Conservation (phyloP, 2,888 invertebrate species). For the Athalia cordata region DNA sequence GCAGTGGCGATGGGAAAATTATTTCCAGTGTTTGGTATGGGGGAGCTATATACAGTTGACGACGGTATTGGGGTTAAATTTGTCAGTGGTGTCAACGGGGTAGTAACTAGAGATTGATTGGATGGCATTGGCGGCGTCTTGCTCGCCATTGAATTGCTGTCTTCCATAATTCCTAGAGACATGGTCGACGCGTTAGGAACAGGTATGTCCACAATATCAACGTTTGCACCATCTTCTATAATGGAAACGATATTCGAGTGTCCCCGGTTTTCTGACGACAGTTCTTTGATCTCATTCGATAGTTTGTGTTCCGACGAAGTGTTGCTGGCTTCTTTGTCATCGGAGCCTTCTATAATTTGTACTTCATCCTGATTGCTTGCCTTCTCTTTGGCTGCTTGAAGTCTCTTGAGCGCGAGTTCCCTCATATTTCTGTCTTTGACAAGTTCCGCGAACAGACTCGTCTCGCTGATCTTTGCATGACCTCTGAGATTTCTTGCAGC, state of each 20-base stretch:
- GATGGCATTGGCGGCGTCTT: slow-evolving; percentile 65
- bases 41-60: slow-evolving; percentile 61
- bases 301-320: slow-evolving; percentile 59
- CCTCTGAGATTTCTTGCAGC: slow-evolving; percentile 66
- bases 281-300: slow-evolving; percentile 58
- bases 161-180: slow-evolving; percentile 46
- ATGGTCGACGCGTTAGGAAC: slow-evolving; percentile 75
- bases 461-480: slow-evolving; percentile 89
- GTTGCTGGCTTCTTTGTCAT: slow-evolving; percentile 68
- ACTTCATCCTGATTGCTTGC: slow-evolving; percentile 68
- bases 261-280: slow-evolving; percentile 56
- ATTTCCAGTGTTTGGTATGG: slow-evolving; percentile 50
- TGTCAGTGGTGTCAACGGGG: slow-evolving; percentile 48
- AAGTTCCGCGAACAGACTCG: slow-evolving; percentile 91
- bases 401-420: slow-evolving; percentile 83
- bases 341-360: slow-evolving; percentile 70
- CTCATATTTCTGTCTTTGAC: slow-evolving; percentile 90
- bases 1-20: slow-evolving; percentile 49
- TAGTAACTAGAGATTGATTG: slow-evolving; percentile 33
- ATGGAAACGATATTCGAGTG: slow-evolving; percentile 48
- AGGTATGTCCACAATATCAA: slow-evolving; percentile 83
- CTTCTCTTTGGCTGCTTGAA: slow-evolving; percentile 82
- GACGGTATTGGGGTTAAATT: slow-evolving; percentile 52
- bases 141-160: slow-evolving; percentile 53
- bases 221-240: slow-evolving; percentile 60